Evolutionary conservation across 2,797 vertebrate species (phyloP).

Genomic region (Dendrocincla tyrannina): DNA sequence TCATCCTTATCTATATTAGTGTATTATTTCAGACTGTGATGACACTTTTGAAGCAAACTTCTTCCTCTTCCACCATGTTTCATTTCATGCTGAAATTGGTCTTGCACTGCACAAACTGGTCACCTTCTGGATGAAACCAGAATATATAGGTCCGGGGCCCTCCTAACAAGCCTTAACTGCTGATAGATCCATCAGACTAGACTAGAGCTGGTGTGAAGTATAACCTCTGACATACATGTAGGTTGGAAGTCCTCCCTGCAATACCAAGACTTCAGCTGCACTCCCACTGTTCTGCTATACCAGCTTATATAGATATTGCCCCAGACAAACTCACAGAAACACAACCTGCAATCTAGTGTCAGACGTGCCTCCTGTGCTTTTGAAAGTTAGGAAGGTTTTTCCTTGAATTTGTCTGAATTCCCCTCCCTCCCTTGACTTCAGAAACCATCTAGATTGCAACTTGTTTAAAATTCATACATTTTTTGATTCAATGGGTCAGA

Average conservation of each 20-base stretch:
- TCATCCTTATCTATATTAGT: neutral
- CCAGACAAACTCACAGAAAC: neutral
- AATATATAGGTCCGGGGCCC: neutral
- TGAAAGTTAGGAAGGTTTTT: neutral
- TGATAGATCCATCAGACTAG: neutral
- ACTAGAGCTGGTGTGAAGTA: neutral
- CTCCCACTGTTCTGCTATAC: neutral
- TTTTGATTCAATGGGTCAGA: neutral
- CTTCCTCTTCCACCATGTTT: neutral
- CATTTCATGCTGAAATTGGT: neutral
- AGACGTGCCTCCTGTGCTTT: neutral
- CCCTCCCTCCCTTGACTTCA: neutral
- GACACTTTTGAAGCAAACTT: neutral
- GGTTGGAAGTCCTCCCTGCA: neutral
- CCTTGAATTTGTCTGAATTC: neutral
- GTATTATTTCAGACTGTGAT: neutral
- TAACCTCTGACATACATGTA: fast-evolving
- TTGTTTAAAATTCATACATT: neutral
- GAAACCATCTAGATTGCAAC: neutral
- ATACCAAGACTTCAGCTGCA: neutral
- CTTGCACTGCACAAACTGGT: neutral
- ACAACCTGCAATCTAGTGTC: neutral
- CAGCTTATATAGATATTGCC: neutral
- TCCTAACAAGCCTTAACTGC: neutral
- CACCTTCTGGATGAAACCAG: neutral